Base-by-base conservation (phyloP, 2,113 vertebrate species). In the Mormoops blainvillei region DNA sequence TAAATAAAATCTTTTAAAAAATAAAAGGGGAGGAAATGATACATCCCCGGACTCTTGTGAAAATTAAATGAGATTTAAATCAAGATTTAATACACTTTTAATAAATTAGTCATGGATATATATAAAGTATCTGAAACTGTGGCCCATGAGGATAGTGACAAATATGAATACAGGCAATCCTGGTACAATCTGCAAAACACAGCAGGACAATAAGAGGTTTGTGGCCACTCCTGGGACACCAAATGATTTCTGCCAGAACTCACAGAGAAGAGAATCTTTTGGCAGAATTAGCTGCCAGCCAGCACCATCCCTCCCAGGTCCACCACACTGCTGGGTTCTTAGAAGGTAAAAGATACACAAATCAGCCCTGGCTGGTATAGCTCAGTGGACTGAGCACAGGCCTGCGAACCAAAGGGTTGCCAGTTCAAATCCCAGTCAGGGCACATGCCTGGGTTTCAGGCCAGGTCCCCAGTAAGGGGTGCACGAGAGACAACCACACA, bases 311-410 rank as follows among this genome's bases (percentile, higher is more conserved):
- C 31, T 63, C 16, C 71, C 48, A 33, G 24, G 16, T 5, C 70
- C 19, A 22, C 65, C 71, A 73, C 18, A 45, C 22, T 33, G 43
- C 45, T 82, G 56, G 68, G 67, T 93, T 83, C 87, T 80, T 12
- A 0, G 58, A 93, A 97, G 43, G 48, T 77, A 93, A 95, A 67
- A 89, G 84, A 89, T 89, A 82, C 94, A 87, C 86, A 94, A 43
- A 85, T 71, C 36, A 20, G n/a, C n/a, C n/a, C n/a, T n/a, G n/a
- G n/a, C n/a, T n/a, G n/a, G n/a, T n/a, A n/a, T n/a, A n/a, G n/a
- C n/a, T n/a, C n/a, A n/a, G n/a, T n/a, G n/a, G n/a, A n/a, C n/a
- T n/a, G n/a, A n/a, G n/a, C n/a, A n/a, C n/a, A n/a, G n/a, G n/a
- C n/a, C n/a, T n/a, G n/a, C n/a, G n/a, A n/a, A n/a, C n/a, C n/a